phyloP scores from a whole-genome alignment of 2,888 invertebrate genomes.

The Drosophila lacicola region DNA sequence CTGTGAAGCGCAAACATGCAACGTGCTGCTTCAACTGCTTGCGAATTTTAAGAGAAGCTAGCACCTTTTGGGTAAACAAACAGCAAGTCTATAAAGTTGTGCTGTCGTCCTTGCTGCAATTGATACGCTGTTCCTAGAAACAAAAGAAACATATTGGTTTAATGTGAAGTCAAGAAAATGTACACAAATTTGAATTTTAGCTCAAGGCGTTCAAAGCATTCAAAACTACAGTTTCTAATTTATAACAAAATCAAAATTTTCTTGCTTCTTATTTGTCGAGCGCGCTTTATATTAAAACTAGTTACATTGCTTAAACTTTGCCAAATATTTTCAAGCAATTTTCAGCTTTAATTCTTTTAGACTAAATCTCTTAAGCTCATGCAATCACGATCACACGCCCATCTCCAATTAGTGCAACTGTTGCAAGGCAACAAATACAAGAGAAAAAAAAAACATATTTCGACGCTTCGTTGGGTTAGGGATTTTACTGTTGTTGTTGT shows the following conservation, averaged over 20 bases:
- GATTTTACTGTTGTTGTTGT: constrained; percentile 27
- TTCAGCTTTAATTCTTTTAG: background rate
- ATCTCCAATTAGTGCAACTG: constrained; percentile 57
- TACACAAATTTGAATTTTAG: no score
- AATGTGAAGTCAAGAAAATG: no score
- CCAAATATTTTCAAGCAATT: background rate
- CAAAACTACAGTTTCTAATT: no score
- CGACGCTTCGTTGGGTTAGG: constrained; percentile 41
- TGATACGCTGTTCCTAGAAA: no score
- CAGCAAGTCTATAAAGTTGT: no score
- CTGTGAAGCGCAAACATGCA: no score
- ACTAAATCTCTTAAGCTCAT: constrained; percentile 13
- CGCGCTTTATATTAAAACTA: background rate
- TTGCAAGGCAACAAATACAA: constrained; percentile 25
- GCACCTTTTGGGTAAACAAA: no score
- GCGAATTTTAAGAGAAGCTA: background rate
- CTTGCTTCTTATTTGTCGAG: no score
- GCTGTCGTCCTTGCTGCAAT: no score
- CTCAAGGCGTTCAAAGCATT: no score
- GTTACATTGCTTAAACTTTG: no score
- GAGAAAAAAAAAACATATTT: constrained; percentile 33
- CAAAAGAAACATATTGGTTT: no score
- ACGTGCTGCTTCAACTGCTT: background rate
- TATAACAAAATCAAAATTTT: background rate
- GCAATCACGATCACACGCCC: constrained; percentile 40